Percentiles rank a stretch among this genome's conserved stretches.
Evolutionary conservation across 1,140 invertebrate species (phyloP).

Genomic region (Leptinotarsa undecemlineata): DNA sequence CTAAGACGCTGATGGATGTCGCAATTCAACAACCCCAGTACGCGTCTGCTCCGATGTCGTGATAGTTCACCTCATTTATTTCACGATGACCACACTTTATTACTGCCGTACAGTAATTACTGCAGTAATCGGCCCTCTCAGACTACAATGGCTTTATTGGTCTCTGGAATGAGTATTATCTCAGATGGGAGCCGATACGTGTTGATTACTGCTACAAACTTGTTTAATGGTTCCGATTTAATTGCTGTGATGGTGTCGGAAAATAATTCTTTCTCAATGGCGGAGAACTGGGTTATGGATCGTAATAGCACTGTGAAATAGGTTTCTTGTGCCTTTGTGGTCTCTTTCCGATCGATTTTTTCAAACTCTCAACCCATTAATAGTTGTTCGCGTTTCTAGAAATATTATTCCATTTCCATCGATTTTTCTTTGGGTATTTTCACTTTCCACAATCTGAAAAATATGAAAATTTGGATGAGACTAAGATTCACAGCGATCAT

Average conservation of each 20-base stretch:
- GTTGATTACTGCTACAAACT: slow-evolving; percentile 26
- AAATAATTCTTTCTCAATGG: background rate
- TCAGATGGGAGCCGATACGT: slow-evolving; percentile 26
- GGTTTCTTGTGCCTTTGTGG: no score
- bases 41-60: slow-evolving; percentile 25
- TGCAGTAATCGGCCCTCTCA: slow-evolving; percentile 25
- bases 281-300: background rate
- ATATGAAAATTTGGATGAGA: no score
- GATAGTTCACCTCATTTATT: slow-evolving; percentile 24
- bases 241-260: background rate
- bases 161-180: slow-evolving; percentile 25
- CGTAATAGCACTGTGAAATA: background rate
- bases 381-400: no score
- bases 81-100: slow-evolving; percentile 30
- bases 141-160: slow-evolving; percentile 23
- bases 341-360: no score
- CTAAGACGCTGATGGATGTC: slow-evolving; percentile 21
- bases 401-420: no score
- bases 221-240: background rate
- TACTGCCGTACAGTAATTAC: slow-evolving; percentile 27
- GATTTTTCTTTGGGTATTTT: no score
- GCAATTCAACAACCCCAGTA: background rate
- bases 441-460: no score
- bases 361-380: no score
- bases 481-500: no score